Evolutionary conservation across 2,113 vertebrate species (phyloP), one percentile per base, ranked within the genome.

Genomic region (Calonectris borealis): DNA sequence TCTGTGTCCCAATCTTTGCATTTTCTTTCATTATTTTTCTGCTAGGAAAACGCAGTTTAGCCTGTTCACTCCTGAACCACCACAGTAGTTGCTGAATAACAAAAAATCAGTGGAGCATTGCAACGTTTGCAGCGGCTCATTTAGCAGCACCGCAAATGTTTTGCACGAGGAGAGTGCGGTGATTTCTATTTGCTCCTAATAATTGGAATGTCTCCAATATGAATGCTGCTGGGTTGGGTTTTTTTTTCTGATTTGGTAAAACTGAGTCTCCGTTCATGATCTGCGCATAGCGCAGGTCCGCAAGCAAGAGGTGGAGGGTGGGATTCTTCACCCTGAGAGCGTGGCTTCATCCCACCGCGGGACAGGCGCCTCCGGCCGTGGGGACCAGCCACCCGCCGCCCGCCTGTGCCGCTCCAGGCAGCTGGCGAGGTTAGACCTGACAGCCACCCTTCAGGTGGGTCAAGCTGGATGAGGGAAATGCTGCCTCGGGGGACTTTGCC

Each of bases 301-400:
- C 58, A 57, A 29, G 17, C 10, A 42, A 49, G 72, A 73, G 24
- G 18, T 66, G 31, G 60, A 88, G n/a, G 12, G 24, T 44, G 34
- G 26, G 70, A 84, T 79, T 75, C 8, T 18, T 68, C 48, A 62
- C 48, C 10, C 4, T 3, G 12, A 66, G 21, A 85, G 4, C 0
- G 0, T 9, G n/a, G 48, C 12, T 76, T 76, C 3, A 4, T 38
- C 48, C 48, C 1, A 1, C 40, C 1, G 4, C 0, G 0, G 38
- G 17, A 34, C 29, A 36, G 52, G 18, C 4, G 4, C 11, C 66
- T 77, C 65, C 0, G 0, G 42, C 58, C 1, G 0, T 0, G 0
- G 44, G 12, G 16, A 68, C n/a, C n/a, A 46, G 19, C 9, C 12
- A 4, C 42, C 55, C 7, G 0, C 11, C 3, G 2, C 10, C 42